Conservation (phyloP, 2,888 invertebrate genomes). For the Bruchidius siliquastri region DNA sequence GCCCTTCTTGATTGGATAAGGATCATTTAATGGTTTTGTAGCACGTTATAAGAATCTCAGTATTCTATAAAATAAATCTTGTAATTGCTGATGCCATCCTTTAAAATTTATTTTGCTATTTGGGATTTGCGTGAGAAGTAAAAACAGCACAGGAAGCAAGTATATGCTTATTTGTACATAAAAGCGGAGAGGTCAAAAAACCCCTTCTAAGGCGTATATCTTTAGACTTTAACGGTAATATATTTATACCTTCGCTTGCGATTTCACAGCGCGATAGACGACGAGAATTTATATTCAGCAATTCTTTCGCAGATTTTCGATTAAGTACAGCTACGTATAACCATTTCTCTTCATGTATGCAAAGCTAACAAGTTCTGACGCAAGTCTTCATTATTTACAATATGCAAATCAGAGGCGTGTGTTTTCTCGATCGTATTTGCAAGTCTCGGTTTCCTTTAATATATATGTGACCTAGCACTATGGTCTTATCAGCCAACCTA, state of each 20-base stretch:
- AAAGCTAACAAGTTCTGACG: neutral
- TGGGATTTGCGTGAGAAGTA: too few relatives aligned
- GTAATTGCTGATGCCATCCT: too few relatives aligned
- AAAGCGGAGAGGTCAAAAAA: neutral
- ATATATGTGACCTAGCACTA: neutral
- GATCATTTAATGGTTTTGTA: too few relatives aligned
- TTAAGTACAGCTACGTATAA: neutral
- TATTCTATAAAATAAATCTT: too few relatives aligned
- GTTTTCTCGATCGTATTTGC: neutral
- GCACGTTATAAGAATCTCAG: too few relatives aligned
- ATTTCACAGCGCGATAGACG: neutral
- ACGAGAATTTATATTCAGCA: neutral
- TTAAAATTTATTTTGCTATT: too few relatives aligned
- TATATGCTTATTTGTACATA: neutral
- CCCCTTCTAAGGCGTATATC: neutral
- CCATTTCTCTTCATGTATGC: neutral
- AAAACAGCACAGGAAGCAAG: too few relatives aligned
- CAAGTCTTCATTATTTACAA: neutral
- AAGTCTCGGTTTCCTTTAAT: neutral
- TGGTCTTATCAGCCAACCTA: neutral
- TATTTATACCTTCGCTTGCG: neutral
- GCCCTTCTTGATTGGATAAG: too few relatives aligned
- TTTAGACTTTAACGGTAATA: neutral
- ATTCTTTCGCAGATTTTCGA: neutral
- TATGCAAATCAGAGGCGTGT: neutral